phyloP scores from a whole-genome alignment of 2,888 invertebrate genomes.

The Xanthorhoe designata region DNA sequence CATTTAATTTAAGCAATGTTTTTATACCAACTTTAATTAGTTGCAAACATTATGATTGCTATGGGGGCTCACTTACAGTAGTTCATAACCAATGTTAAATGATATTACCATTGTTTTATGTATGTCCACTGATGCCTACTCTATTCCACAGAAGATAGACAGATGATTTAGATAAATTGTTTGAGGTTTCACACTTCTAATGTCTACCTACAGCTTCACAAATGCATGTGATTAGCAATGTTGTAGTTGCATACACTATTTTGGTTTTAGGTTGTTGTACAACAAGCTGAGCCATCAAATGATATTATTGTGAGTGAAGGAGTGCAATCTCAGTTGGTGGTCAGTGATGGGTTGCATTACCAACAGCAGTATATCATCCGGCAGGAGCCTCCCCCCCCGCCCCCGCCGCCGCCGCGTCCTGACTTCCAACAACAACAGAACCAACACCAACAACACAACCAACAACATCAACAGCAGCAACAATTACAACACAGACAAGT shows the following conservation, averaged over 20 bases:
- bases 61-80: too few species aligned
- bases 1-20: background rate
- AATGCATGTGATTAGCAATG: background rate
- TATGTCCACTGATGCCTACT: too few species aligned
- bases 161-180: too few species aligned
- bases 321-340: conserved; percentile 75
- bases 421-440: conserved; percentile 71
- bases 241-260: background rate
- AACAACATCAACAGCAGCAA: conserved; percentile 61
- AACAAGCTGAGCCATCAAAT: conserved; percentile 82
- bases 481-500: conserved; percentile 66
- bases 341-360: conserved; percentile 78
- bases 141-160: too few species aligned
- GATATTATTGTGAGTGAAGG: conserved; percentile 84
- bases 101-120: too few species aligned
- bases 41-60: too few species aligned
- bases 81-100: too few species aligned
- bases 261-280: conserved; percentile 77
- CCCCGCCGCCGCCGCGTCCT: conserved; percentile 65
- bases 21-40: too few species aligned
- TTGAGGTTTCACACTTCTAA: too few species aligned
- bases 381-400: conserved; percentile 72
- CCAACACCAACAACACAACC: conserved; percentile 55
- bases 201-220: too few species aligned
- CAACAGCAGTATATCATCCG: conserved; percentile 81